A percentile compares a stretch with the other conserved stretches of the same genome.
Evolutionary conservation across 2,797 vertebrate species (phyloP).

Genomic region (Pangasius mekongensis): DNA sequence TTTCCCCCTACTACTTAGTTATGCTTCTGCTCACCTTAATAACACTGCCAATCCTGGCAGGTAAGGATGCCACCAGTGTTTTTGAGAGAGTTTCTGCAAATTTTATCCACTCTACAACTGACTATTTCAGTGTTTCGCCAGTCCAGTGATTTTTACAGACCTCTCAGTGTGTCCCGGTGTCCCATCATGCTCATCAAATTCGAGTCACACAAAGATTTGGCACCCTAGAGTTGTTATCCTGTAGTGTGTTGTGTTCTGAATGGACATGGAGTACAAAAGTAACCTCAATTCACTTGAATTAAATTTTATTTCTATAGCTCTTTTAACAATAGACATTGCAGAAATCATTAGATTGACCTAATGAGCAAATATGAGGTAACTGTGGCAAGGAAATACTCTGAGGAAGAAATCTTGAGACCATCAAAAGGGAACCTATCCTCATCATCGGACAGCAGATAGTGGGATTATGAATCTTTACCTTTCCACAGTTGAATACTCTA

Average conservation of each 20-base stretch:
- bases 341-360: too few species aligned
- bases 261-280: background rate
- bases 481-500: background rate
- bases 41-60: background rate
- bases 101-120: background rate
- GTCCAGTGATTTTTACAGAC: background rate
- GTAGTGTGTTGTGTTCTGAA: background rate
- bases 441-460: background rate
- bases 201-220: background rate
- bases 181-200: background rate
- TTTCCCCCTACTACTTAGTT: background rate
- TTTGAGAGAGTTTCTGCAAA: background rate
- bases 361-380: background rate
- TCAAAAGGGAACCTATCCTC: background rate
- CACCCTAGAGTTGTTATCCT: background rate
- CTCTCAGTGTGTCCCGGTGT: background rate
- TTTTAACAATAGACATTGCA: background rate
- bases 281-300: too few species aligned
- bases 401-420: background rate
- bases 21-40: background rate
- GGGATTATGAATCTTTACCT: background rate
- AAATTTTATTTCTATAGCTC: background rate
- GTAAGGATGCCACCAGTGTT: background rate
- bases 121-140: background rate
- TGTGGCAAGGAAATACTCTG: background rate